phyloP scores from a whole-genome alignment of 2,113 vertebrate species.

The Macroglossus sobrinus region DNA sequence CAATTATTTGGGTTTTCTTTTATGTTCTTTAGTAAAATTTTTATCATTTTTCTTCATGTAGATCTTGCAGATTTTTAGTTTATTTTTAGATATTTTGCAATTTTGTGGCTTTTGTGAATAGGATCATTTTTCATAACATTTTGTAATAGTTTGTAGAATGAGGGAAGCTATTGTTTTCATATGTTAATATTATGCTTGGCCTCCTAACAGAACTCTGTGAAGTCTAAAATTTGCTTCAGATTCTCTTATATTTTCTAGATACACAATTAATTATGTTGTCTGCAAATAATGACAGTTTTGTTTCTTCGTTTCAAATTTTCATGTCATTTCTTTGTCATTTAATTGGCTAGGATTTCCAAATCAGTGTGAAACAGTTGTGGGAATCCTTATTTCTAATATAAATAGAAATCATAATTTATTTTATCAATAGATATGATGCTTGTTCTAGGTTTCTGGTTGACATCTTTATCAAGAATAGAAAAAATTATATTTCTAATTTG shows the following conservation, averaged over 20 bases:
- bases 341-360: not conserved
- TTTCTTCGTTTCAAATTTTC: slow-evolving; percentile 17
- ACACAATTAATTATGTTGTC: not conserved
- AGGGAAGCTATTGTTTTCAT: not conserved
- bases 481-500: not conserved
- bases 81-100: slow-evolving; percentile 27
- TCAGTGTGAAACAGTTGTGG: not conserved
- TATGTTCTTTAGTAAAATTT: slow-evolving; percentile 6
- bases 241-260: not conserved
- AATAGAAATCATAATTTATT: not conserved
- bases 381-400: not conserved
- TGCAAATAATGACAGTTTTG: not conserved
- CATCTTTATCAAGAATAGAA: not conserved
- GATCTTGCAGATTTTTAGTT: not conserved
- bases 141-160: not conserved
- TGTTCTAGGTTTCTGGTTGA: slow-evolving; percentile 35
- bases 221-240: not conserved
- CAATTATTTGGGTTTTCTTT: slow-evolving; percentile 21
- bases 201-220: not conserved
- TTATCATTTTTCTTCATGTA: slow-evolving; percentile 16
- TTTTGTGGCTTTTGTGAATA: not conserved
- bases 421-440: not conserved
- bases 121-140: not conserved
- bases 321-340: not conserved
- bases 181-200: not conserved